Conservation (phyloP, 2,888 invertebrate species). For the Cyrtodaria siliqua region DNA sequence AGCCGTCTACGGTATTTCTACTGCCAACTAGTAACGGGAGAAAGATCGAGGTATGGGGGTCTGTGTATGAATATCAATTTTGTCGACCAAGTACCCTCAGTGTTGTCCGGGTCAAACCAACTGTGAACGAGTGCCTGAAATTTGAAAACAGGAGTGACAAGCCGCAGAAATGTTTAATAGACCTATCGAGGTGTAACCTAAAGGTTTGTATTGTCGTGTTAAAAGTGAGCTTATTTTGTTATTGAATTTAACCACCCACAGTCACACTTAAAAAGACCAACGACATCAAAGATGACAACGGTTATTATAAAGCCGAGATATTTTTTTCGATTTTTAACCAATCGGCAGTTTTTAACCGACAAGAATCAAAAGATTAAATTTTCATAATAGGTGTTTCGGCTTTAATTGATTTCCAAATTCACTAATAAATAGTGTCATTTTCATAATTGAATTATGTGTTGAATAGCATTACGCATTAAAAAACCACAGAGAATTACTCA, state of each 20-base stretch:
- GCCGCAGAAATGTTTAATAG: neutral
- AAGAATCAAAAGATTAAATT: neutral
- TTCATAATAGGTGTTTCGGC: neutral
- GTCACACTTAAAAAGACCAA: neutral
- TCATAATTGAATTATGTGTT: conserved; percentile 37
- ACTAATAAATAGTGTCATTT: conserved; percentile 37
- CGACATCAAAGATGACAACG: too few species aligned
- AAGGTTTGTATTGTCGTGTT: conserved; percentile 3
- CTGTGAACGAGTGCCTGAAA: neutral
- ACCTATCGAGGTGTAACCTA: neutral
- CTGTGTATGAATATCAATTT: neutral
- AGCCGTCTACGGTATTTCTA: too few species aligned
- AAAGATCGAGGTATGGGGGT: too few species aligned
- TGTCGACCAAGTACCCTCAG: neutral
- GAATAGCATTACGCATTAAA: too few species aligned
- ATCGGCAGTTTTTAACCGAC: neutral
- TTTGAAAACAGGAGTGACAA: neutral
- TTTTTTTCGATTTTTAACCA: neutral
- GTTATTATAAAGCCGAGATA: neutral
- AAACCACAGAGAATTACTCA: too few species aligned
- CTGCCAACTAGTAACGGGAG: too few species aligned
- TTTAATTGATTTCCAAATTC: conserved; percentile 38
- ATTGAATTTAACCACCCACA: conserved; percentile 52
- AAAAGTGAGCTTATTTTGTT: conserved; percentile 35
- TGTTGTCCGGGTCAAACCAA: neutral